These are phyloP conservation scores for Cydia amplana DNA, from an alignment of 1,140 invertebrate species.

Conservation along the genomic window DNA sequence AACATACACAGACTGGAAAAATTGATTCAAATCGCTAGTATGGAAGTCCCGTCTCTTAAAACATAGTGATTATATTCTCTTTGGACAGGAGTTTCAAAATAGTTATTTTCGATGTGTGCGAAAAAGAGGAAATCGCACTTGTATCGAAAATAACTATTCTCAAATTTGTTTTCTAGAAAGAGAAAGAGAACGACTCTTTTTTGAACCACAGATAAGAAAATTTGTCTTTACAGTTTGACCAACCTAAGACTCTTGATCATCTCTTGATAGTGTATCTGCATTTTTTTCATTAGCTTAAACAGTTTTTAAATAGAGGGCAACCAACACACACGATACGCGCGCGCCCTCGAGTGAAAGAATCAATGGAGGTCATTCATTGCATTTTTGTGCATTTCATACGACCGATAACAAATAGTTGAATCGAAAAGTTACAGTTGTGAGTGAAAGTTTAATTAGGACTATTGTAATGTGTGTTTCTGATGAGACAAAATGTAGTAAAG, in stretches of 20 bases:
- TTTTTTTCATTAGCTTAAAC: background rate
- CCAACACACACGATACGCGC: slow-evolving; percentile 18
- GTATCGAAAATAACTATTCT: too few relatives aligned
- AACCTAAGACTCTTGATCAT: background rate
- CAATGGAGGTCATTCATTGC: slow-evolving; percentile 77
- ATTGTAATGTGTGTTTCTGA: slow-evolving; percentile 50
- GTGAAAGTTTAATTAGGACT: slow-evolving; percentile 49
- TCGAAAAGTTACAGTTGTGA: slow-evolving; percentile 41
- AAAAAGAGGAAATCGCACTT: too few relatives aligned
- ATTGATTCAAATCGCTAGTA: too few relatives aligned
- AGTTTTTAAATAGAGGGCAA: slow-evolving; percentile 15
- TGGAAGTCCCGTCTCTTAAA: too few relatives aligned
- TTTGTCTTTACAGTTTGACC: background rate
- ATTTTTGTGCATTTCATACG: slow-evolving; percentile 70
- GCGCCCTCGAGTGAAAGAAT: slow-evolving; percentile 64
- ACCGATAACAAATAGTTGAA: slow-evolving; percentile 44
- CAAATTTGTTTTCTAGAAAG: slow-evolving; percentile 8
- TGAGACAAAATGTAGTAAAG: slow-evolving; percentile 37
- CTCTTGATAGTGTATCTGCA: too few relatives aligned
- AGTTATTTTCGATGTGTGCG: too few relatives aligned
- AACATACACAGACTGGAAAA: too few relatives aligned
- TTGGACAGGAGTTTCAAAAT: slow-evolving; percentile 1
- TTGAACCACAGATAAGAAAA: background rate
- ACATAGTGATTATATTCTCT: too few relatives aligned
- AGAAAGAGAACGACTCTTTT: background rate